Evolutionary conservation across 2,797 vertebrate species (phyloP).

Genomic region (Halcyon smyrnensis): DNA sequence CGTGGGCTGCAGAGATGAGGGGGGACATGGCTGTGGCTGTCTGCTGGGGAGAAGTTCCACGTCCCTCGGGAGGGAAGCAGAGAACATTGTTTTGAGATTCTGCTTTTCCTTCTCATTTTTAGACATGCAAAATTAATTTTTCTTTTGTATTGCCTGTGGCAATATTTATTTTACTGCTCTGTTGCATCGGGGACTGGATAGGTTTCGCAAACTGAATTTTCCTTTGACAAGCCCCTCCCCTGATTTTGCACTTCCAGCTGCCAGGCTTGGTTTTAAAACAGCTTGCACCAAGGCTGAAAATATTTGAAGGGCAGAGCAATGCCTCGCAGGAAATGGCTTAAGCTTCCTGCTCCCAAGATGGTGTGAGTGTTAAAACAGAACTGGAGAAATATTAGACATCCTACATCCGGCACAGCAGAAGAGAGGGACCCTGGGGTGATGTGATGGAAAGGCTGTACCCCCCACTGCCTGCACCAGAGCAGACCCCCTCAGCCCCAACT

Average conservation of each 20-base stretch:
- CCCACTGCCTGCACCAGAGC: neutral
- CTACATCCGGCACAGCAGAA: conserved; percentile 25
- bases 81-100: neutral
- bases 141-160: neutral
- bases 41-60: neutral
- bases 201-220: neutral
- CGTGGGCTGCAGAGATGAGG: neutral
- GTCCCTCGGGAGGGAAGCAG: neutral
- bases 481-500: neutral
- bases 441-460: neutral
- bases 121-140: neutral
- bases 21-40: neutral
- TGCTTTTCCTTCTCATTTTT: conserved; percentile 18
- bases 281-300: neutral
- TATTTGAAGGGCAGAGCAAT: conserved; percentile 29
- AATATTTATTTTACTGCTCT: conserved; percentile 25
- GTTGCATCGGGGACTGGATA: neutral
- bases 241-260: conserved; percentile 20
- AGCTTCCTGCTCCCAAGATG: conserved; percentile 59
- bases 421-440: conserved; percentile 8
- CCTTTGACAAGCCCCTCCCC: neutral
- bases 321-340: conserved; percentile 61
- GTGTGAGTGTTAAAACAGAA: conserved; percentile 52
- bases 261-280: conserved; percentile 5
- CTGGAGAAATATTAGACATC: conserved; percentile 43